A percentile compares a stretch with the other conserved stretches of the same genome.
Evolutionary conservation across 1,140 invertebrate genomes (phyloP).

Genomic region (Akabosia matsudoensis): DNA sequence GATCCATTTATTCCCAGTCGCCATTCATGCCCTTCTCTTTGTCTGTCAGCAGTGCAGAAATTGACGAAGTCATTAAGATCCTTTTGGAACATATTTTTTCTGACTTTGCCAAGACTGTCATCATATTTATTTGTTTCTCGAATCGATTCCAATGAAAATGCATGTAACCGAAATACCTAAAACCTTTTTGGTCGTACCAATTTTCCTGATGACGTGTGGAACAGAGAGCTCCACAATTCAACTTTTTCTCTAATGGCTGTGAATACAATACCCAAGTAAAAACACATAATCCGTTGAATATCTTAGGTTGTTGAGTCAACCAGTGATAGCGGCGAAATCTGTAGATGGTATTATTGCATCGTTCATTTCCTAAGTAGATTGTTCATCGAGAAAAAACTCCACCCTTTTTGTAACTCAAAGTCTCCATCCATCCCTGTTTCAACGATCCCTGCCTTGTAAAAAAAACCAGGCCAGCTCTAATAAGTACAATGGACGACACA

Average conservation of each 20-base stretch:
- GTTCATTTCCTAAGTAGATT: not conserved
- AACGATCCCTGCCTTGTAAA: too few species aligned
- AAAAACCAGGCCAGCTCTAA: too few species aligned
- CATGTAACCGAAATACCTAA: too few species aligned
- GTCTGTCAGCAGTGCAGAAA: not conserved
- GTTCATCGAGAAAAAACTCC: not conserved
- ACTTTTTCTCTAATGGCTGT: not conserved
- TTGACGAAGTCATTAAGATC: slow-evolving; percentile 12
- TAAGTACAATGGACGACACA: not conserved
- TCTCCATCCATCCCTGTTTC: too few species aligned
- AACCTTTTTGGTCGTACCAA: too few species aligned
- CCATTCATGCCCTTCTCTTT: too few species aligned
- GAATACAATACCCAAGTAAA: not conserved
- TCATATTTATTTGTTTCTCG: not conserved
- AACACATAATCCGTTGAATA: not conserved
- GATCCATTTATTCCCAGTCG: slow-evolving; percentile 7
- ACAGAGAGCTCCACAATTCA: too few species aligned
- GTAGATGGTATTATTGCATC: not conserved
- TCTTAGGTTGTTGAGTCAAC: slow-evolving; percentile 6
- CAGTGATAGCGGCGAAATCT: slow-evolving; percentile 3
- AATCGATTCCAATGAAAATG: not conserved
- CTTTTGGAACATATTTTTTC: not conserved
- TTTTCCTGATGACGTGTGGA: too few species aligned
- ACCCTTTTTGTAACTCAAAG: too few species aligned
- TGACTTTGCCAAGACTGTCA: not conserved